A percentile compares a stretch with the other conserved stretches of the same genome.
phyloP scores from a whole-genome alignment of 1,140 invertebrate genomes.

The Andricus grossulariae region DNA sequence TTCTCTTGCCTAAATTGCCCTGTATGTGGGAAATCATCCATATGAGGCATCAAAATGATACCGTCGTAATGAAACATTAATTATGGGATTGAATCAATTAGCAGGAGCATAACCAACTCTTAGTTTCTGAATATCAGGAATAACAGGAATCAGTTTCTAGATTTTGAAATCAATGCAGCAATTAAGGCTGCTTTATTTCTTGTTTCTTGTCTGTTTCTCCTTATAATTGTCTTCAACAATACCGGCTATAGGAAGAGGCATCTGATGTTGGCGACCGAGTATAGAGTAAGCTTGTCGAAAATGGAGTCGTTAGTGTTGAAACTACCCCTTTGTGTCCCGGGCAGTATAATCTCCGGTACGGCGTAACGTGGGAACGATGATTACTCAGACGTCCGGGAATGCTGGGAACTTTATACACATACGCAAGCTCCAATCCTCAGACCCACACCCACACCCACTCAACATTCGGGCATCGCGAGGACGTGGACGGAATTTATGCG shows the following conservation, averaged over 20 bases:
- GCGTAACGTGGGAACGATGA: conserved; percentile 8
- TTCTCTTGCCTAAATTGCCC: no score
- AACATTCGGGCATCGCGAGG: background rate
- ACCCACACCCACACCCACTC: background rate
- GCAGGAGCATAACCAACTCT: no score
- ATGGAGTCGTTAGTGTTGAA: conserved; percentile 41
- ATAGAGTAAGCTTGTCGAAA: background rate
- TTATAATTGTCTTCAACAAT: background rate
- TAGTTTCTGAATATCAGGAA: no score
- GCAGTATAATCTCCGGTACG: conserved; percentile 37
- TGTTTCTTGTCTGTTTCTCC: background rate
- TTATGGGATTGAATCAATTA: no score
- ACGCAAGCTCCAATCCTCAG: background rate
- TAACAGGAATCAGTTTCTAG: background rate
- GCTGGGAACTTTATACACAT: conserved; percentile 1
- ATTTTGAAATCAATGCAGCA: background rate
- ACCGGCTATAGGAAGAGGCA: background rate
- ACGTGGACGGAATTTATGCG: conserved; percentile 41
- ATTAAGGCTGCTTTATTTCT: background rate
- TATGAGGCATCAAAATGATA: no score
- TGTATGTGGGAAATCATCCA: no score
- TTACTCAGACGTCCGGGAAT: conserved; percentile 13
- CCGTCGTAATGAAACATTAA: no score
- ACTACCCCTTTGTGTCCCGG: conserved; percentile 38
- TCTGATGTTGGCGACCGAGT: background rate